Percentiles rank a stretch among this genome's conserved stretches.
Conservation (phyloP, 2,797 vertebrate species). For the Gorsachius magnificus region DNA sequence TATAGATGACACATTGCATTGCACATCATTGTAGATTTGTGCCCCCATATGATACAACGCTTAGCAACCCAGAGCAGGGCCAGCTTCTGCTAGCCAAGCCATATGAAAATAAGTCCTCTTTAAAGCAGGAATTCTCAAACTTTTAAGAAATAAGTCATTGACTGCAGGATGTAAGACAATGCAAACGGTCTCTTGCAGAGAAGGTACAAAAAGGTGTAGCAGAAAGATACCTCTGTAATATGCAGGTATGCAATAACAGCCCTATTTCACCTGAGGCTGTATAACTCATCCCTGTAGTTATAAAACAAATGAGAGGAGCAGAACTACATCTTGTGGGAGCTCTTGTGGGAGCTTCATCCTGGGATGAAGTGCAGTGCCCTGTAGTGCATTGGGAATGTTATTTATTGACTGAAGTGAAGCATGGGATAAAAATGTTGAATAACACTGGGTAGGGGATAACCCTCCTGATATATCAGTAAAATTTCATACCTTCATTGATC, state of each 20-base stretch:
- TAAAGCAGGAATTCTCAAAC: not conserved
- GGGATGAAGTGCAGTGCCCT: not conserved
- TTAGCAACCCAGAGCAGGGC: not conserved
- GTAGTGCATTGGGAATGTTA: not conserved
- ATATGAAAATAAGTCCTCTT: not conserved
- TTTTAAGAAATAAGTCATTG: not conserved
- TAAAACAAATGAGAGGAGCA: not conserved
- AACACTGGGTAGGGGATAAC: not conserved
- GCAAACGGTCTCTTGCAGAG: not conserved
- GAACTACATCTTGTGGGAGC: not conserved
- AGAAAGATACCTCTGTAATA: not conserved
- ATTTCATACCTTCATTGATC: not conserved
- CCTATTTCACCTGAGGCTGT: not conserved
- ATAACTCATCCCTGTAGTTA: not conserved
- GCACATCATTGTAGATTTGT: not conserved
- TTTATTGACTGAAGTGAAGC: not conserved
- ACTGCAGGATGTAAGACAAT: not conserved
- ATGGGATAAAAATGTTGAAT: not conserved
- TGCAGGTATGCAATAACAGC: not conserved
- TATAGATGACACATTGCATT: not conserved
- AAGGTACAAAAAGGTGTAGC: not conserved
- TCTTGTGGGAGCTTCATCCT: not conserved
- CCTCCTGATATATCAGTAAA: not conserved
- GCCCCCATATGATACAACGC: rapidly evolving
- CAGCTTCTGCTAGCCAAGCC: not conserved